Base-by-base conservation (phyloP, 2,888 invertebrate genomes). In the Rhyacophila evoluta region DNA sequence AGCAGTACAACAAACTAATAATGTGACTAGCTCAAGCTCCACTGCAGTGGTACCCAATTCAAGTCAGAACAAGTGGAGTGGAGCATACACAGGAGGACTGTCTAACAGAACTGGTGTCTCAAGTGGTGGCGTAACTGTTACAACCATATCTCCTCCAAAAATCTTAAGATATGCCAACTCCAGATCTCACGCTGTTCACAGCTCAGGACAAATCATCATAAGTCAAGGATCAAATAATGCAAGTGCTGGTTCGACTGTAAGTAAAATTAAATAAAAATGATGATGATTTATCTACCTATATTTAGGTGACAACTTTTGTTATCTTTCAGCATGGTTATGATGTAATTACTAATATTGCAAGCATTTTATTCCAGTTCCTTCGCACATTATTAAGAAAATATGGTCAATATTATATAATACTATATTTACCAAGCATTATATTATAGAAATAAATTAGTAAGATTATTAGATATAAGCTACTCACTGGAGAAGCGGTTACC, bases 101-200 rank as follows among this genome's bases (percentile, higher is more conserved):
- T 74, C 80, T 8, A 80, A n/a, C 25, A 77, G 71, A 82, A 82
- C 68, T 5, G 80, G 79, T 29, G 87, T 88, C 72, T 86, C 87
- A 28, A 91, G 90, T 84, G 89, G 90, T 12, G 92, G 92, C 15
- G 91, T 93, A 0, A 93, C 94, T 0, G 93, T 93, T 11, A 93
- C 93, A 55, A 91, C 90, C n/a, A 90, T 91, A 75, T 91, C 92
- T 2, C 90, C 90, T 2, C 87, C 88, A 15, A 85, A 86, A 80
- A 79, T 81, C 33, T 70, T 81, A 41, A 67, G 79, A 33, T 77
- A 81, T 19, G 79, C 76, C 10, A 80, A 81, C 37, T 72, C 81
- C 29, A 79, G 81, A 33, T 74, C 81, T 6, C 82, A 82, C 19
- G 38, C 79, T 8, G 41, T 79, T 28, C 80, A 76, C 27, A 81